These are phyloP conservation scores for Sialia sialis DNA, from an alignment of 2,113 vertebrate genomes.

Conservation along the genomic window DNA sequence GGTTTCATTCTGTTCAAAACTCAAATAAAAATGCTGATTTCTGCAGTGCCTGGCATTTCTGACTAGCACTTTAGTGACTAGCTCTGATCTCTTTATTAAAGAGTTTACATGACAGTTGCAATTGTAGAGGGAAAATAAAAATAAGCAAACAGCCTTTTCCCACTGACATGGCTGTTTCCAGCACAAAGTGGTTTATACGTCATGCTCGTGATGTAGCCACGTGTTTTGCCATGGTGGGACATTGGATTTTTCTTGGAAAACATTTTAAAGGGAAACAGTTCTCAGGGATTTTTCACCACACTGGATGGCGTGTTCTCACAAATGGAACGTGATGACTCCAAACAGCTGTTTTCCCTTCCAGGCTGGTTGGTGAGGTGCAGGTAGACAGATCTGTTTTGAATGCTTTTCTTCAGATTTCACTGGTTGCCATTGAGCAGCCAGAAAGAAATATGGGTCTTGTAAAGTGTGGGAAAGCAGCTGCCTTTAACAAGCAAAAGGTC, in stretches of 20 bases:
- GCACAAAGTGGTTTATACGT: background rate
- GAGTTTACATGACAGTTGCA: constrained; percentile 40
- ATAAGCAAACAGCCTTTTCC: constrained; percentile 6
- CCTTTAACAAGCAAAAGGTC: background rate
- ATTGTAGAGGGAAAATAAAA: constrained; percentile 41
- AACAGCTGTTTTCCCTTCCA: background rate
- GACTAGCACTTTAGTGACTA: constrained; percentile 11
- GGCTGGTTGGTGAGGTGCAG: background rate
- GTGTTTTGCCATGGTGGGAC: background rate
- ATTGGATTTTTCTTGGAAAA: background rate
- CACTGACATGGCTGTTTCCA: background rate
- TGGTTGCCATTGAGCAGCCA: background rate
- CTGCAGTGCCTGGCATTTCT: constrained; percentile 28
- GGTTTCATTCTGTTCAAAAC: constrained; percentile 42
- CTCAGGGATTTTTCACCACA: background rate
- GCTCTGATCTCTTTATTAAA: constrained; percentile 42
- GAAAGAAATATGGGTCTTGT: background rate
- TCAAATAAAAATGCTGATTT: constrained; percentile 48
- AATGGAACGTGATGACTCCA: background rate
- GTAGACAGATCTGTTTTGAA: background rate
- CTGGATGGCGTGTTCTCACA: background rate
- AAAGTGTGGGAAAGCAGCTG: background rate
- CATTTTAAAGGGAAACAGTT: background rate
- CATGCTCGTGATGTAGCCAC: background rate
- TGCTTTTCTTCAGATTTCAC: background rate